Evolutionary conservation across 2,888 invertebrate species (phyloP), one percentile per base, ranked within the genome.

Genomic region (Nephrotoma appendiculata): DNA sequence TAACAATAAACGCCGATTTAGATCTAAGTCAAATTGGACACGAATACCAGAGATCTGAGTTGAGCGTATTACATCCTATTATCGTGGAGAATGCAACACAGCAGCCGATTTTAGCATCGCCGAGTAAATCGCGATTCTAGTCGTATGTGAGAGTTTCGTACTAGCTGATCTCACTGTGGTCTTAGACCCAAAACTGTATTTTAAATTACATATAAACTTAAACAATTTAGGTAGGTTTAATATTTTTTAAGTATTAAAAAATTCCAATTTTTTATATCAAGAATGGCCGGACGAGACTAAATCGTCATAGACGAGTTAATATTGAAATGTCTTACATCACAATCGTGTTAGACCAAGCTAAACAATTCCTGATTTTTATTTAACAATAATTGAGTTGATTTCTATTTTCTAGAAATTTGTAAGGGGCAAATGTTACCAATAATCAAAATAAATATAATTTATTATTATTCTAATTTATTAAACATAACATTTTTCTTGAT

Each of bases 1-100:
- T 95, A 52, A 94, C 95, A n/a, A 89, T 95, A 88, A 94, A 95
- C 90, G 95, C 94, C 19, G 93, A 95, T 90, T 91, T 94, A 88
- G 94, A 94, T 89, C 90, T 95, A 45, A 94, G 94, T 5, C 93
- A 94, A 88, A 95, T 95, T 89, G 92, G 93, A 12, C 92, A 93
- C 86, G 94, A 95, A 88, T 95, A 95, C 89, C 93, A 93, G 89
- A 92, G 92, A 86, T 94, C 94, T 88, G 94, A 95, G 89, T 92
- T 90, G 41, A 92, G 91, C 88, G 93, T 93, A 87, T 90, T 93
- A 86, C 90, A 90, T 11, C 88, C 90, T 0, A 89, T 91, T 87
- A 87, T 90, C 71, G 86, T 87, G 42, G 87, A 87, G 44, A 87
- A 86, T n/a, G 85, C 86, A n/a, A 86, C 86, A 7, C 86, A 87